Evolutionary conservation across 2,888 invertebrate species (phyloP), one percentile per base, ranked within the genome.

Genomic region (Lutraria lutraria): DNA sequence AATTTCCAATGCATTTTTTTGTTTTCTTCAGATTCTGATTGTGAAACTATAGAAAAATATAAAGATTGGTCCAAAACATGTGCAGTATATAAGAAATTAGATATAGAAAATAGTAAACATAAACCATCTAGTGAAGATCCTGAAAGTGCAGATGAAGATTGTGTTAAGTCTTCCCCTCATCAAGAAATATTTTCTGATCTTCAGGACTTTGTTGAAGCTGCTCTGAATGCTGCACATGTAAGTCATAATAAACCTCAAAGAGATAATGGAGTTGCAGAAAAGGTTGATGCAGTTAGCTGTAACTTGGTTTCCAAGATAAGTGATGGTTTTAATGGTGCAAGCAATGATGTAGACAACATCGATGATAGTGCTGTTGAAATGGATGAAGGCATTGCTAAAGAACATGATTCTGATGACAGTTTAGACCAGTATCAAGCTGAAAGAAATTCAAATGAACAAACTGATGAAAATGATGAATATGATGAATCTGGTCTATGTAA

Each of bases 131-230:
- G 60, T 31, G 60, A 31, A 31, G 82, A 60, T n/a, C 31, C 54
- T 16, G 79, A 34, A 13, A 21, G 53, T 21, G 19, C 52, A 56
- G 34, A 31, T 25, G 29, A 29, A n/a, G 81, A 81, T 16, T 4
- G 34, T 19, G 63, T 21, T 56, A 25, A 56, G 21, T 34, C 29
- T 0, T 34, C 63, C n/a, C 43, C 52, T 25, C 81, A 81, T 31
- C 34, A n/a, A 21, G 86, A 86, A 68, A 81, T 86, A 80, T 86
- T 86, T 34, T 86, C 86, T 25, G 81, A 86, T 68, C 81, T 86
- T 3, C 81, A 86, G 25, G 79, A 86, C 21, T 86, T 81, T 86
- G 86, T 86, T 13, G 81, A 80, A 63, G 86, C 86, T 2, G 68
- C 86, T 21, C 43, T 86, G 68, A 83, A 68, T 83, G 83, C 83